Evolutionary conservation across 2,888 invertebrate species (phyloP).

Genomic region (Ochlodes sylvanus): DNA sequence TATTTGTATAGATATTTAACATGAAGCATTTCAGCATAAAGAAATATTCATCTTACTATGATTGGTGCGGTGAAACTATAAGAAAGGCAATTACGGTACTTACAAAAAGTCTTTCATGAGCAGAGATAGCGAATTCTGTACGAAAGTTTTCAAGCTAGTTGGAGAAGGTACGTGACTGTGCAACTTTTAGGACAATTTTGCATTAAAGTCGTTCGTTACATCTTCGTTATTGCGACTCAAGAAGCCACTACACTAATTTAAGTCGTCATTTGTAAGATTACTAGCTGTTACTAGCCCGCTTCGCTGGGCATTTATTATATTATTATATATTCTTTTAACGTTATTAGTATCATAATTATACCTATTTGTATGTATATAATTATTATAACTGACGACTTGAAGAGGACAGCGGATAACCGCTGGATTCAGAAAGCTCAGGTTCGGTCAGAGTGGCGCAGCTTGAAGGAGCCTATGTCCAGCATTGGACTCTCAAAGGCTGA

Average conservation of each 20-base stretch:
- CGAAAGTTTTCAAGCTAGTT: constrained; percentile 31
- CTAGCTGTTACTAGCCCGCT: too few relatives aligned
- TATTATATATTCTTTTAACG: too few relatives aligned
- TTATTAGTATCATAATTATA: too few relatives aligned
- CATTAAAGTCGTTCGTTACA: constrained; percentile 31
- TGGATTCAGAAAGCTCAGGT: too few relatives aligned
- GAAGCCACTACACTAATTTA: neutral
- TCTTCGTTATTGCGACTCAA: constrained; percentile 9
- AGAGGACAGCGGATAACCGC: too few relatives aligned
- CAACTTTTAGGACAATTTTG: constrained; percentile 41
- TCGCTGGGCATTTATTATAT: too few relatives aligned
- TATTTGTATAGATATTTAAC: neutral
- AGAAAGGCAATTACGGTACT: constrained; percentile 32
- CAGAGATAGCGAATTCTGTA: constrained; percentile 26
- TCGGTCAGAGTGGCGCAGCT: too few relatives aligned
- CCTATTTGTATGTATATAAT: too few relatives aligned
- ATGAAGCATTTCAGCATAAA: neutral
- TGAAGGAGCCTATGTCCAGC: too few relatives aligned
- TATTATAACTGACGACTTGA: too few relatives aligned
- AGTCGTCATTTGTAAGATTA: neutral
- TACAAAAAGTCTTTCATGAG: constrained; percentile 23
- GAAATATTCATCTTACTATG: constrained; percentile 3
- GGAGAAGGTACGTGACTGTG: constrained; percentile 42
- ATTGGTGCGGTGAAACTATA: constrained; percentile 21
- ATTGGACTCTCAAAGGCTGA: too few relatives aligned